These are phyloP conservation scores for Danionella dracula DNA, from an alignment of 2,797 vertebrate genomes.

Conservation along the genomic window DNA sequence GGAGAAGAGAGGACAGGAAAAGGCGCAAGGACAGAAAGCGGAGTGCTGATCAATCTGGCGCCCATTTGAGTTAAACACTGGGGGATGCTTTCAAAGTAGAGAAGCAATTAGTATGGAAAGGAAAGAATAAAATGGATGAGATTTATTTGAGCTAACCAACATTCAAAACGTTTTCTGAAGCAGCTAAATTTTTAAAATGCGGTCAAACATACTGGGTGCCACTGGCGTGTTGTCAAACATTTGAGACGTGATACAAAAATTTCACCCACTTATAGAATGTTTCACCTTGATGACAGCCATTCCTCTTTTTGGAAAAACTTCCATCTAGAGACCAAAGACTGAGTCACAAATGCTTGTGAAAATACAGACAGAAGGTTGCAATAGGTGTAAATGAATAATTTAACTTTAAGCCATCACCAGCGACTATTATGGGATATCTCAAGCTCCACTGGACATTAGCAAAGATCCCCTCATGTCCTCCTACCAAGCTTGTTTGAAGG, in stretches of 20 bases:
- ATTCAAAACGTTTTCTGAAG: not conserved
- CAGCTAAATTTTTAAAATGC: not conserved
- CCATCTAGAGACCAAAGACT: not conserved
- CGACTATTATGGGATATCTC: not conserved
- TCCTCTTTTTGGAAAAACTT: not conserved
- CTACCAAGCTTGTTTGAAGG: too few relatives aligned
- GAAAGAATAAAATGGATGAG: not conserved
- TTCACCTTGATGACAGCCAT: conserved; percentile 19
- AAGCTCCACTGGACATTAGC: too few relatives aligned
- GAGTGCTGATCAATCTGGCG: conserved; percentile 14
- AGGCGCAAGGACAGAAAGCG: not conserved
- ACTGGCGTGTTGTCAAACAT: conserved; percentile 4
- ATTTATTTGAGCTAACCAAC: not conserved
- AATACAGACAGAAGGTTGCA: not conserved
- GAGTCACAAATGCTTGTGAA: not conserved
- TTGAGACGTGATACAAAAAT: not conserved
- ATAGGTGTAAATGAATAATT: not conserved
- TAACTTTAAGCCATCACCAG: conserved; percentile 15
- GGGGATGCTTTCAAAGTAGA: not conserved
- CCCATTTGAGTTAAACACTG: conserved; percentile 26
- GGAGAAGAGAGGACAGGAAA: not conserved
- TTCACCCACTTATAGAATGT: conserved; percentile 19
- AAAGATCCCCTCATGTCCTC: too few relatives aligned
- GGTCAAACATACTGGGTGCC: conserved; percentile 25
- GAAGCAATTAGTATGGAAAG: not conserved